Conservation (phyloP, 1,140 invertebrate genomes). For the Ceratitis capitata region DNA sequence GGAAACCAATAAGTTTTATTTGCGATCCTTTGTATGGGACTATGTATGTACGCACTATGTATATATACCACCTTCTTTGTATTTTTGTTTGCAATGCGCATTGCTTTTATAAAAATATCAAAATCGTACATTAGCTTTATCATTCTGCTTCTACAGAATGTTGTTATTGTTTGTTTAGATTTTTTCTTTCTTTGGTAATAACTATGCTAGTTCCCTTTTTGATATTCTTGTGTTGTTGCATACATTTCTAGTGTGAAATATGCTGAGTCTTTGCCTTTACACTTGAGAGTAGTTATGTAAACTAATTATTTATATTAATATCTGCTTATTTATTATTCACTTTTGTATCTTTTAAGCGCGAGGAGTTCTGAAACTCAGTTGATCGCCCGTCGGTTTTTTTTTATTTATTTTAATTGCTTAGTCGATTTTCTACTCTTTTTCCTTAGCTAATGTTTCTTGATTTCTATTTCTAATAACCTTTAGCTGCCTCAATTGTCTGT, state of each 20-base stretch:
- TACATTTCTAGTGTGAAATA: not conserved
- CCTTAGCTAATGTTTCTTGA: not conserved
- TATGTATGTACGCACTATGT: not conserved
- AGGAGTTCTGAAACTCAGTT: too few relatives aligned
- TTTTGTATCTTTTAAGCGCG: not conserved
- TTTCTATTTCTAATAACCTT: not conserved
- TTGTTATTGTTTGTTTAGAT: too few relatives aligned
- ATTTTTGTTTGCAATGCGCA: not conserved
- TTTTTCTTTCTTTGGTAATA: not conserved
- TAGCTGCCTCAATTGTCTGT: not conserved
- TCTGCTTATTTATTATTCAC: not conserved
- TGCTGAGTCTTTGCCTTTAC: not conserved
- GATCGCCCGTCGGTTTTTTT: too few relatives aligned
- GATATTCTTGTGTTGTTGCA: not conserved
- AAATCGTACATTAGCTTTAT: slow-evolving; percentile 11
- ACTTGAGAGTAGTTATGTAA: not conserved
- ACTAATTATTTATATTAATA: not conserved
- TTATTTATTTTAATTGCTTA: not conserved
- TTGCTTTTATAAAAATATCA: slow-evolving; percentile 26
- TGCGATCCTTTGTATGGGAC: not conserved
- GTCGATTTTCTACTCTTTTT: not conserved
- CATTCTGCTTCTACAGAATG: not conserved
- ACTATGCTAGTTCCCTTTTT: not conserved
- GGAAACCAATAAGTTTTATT: slow-evolving; percentile 32
- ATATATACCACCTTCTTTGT: not conserved